These are phyloP conservation scores for Flexamia atlantica DNA, from an alignment of 2,888 invertebrate genomes.

Conservation along the genomic window DNA sequence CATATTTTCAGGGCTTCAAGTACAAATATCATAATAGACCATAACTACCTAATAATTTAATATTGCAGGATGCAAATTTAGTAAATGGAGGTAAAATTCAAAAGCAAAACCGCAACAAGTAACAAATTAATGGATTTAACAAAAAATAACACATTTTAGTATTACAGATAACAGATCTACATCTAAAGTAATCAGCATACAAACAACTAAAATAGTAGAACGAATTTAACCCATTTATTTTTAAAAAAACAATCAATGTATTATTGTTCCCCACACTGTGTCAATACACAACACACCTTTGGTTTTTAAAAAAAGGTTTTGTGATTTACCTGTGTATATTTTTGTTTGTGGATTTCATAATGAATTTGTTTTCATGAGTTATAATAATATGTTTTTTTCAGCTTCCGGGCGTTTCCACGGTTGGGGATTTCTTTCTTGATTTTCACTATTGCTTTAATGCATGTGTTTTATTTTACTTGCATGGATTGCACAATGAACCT, in stretches of 20 bases:
- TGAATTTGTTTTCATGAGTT: slow-evolving; percentile 5
- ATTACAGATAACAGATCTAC: too few relatives aligned
- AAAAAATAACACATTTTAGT: background rate
- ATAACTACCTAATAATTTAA: too few relatives aligned
- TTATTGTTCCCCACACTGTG: background rate
- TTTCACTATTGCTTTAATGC: slow-evolving; percentile 27
- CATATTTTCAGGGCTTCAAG: too few relatives aligned
- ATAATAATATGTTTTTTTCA: slow-evolving; percentile 23
- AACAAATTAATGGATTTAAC: background rate
- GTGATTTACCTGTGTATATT: background rate
- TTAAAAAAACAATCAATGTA: too few relatives aligned
- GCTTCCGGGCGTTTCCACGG: slow-evolving; percentile 14
- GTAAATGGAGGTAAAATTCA: too few relatives aligned
- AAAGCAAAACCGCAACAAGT: too few relatives aligned
- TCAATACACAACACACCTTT: background rate
- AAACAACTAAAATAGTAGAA: too few relatives aligned
- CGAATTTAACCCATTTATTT: too few relatives aligned
- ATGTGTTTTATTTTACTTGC: slow-evolving; percentile 40
- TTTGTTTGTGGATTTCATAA: slow-evolving; percentile 10
- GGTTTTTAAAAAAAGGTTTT: background rate
- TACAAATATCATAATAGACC: too few relatives aligned
- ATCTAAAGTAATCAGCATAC: too few relatives aligned
- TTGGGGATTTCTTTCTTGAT: slow-evolving; percentile 24
- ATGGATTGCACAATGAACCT: background rate
- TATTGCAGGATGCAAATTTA: too few relatives aligned